Percentiles rank a stretch among this genome's conserved stretches.
Conservation (phyloP, 2,797 vertebrate species). For the Rhadinocentrus ornatus region DNA sequence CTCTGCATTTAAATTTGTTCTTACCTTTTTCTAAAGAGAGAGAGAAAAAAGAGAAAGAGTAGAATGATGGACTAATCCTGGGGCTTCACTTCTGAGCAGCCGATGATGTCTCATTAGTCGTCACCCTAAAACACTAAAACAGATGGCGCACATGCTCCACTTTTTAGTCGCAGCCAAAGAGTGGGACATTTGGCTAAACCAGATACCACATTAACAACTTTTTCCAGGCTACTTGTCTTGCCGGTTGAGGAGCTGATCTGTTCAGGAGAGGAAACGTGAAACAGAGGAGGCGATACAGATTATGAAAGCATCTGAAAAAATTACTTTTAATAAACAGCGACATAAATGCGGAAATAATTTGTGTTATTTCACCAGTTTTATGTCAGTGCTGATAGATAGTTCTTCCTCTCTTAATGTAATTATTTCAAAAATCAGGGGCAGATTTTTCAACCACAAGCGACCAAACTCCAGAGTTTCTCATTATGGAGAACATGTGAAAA, state of each 20-base stretch:
- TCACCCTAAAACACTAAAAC: conserved; percentile 63
- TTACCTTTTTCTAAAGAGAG: conserved; percentile 5
- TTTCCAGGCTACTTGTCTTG: conserved; percentile 38
- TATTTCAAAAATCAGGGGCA: neutral
- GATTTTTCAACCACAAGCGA: neutral
- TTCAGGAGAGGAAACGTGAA: neutral
- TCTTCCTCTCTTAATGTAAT: neutral
- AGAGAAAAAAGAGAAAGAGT: neutral
- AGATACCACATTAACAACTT: conserved; percentile 46
- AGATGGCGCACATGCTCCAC: conserved; percentile 61
- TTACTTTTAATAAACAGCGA: neutral
- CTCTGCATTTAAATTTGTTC: neutral
- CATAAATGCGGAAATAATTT: neutral
- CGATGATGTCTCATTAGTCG: conserved; percentile 62
- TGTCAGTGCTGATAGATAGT: neutral
- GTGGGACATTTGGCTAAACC: conserved; percentile 53
- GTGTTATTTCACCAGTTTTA: neutral
- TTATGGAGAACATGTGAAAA: no score
- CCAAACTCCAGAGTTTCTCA: neutral
- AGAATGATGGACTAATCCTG: conserved; percentile 28
- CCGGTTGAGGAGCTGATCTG: conserved; percentile 21
- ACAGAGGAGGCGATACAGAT: neutral
- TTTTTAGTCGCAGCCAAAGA: conserved; percentile 50
- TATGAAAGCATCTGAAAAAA: neutral
- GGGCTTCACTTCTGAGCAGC: conserved; percentile 13